Evolutionary conservation across 2,113 vertebrate species (phyloP).

Genomic region (Dendrocopos noguchii): DNA sequence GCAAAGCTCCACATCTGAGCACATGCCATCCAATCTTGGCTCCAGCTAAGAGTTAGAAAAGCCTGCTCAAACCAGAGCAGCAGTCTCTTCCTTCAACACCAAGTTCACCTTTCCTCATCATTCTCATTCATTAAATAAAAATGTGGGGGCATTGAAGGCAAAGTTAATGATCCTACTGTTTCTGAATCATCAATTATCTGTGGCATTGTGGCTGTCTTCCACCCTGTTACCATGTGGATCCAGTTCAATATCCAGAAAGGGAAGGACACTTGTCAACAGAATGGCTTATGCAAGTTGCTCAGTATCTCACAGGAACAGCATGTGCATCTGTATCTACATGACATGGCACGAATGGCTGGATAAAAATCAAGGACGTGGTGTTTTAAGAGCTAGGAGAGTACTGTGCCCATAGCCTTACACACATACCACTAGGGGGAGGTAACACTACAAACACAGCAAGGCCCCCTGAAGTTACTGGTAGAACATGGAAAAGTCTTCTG

Average conservation of each 20-base stretch:
- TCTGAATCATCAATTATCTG: not conserved
- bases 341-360: not conserved
- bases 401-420: not conserved
- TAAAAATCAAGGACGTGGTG: not conserved
- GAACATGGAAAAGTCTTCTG: not conserved
- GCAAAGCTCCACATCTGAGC: rapidly evolving
- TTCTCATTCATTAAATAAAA: not conserved
- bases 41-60: not conserved
- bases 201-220: not conserved
- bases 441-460: not conserved
- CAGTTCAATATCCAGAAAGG: not conserved
- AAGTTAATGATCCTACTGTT: not conserved
- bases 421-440: constrained; percentile 50
- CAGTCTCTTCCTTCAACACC: not conserved
- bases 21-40: not conserved
- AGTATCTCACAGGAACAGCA: not conserved
- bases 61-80: not conserved
- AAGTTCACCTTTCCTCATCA: not conserved
- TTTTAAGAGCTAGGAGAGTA: not conserved
- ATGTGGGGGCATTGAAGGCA: not conserved
- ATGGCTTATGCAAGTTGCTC: not conserved
- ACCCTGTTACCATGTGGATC: rapidly evolving
- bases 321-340: not conserved
- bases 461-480: not conserved
- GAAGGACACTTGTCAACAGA: not conserved